Conservation (phyloP, 2,113 vertebrate species). For the Erythrolamprus reginae region DNA sequence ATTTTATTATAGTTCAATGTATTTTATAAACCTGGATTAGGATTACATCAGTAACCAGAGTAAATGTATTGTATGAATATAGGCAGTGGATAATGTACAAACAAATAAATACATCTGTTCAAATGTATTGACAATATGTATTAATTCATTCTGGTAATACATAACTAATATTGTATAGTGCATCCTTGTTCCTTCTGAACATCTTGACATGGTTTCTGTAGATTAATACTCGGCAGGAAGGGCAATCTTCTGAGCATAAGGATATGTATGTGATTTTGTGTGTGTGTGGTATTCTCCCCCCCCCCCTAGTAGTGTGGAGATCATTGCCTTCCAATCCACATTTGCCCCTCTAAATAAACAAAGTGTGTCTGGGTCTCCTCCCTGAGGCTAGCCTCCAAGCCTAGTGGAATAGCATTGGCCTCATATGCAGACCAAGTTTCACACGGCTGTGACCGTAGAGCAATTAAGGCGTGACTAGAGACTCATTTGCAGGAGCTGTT, state of each 20-base stretch:
- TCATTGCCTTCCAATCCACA: slow-evolving; percentile 61
- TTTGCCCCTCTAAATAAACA: slow-evolving; percentile 53
- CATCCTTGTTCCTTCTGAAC: background rate
- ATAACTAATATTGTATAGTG: background rate
- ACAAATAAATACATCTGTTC: background rate
- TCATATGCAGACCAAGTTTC: slow-evolving; percentile 30
- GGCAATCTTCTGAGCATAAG: background rate
- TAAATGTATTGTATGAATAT: background rate
- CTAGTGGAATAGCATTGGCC: background rate
- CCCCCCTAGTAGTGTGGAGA: background rate
- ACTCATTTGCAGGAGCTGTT: slow-evolving; percentile 59
- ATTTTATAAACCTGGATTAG: background rate
- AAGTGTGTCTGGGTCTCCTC: slow-evolving; percentile 54
- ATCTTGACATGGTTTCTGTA: background rate
- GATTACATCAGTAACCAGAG: background rate
- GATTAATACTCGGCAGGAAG: background rate
- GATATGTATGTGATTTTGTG: background rate
- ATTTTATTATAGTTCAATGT: background rate
- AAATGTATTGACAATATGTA: background rate
- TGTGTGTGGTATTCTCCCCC: background rate
- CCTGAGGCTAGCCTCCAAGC: slow-evolving; percentile 17
- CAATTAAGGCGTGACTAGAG: slow-evolving; percentile 47
- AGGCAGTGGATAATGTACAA: background rate
- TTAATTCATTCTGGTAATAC: background rate
- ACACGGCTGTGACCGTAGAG: slow-evolving; percentile 23